Conservation (phyloP, 1,140 invertebrate species). For the Luehdorfia chinensis region DNA sequence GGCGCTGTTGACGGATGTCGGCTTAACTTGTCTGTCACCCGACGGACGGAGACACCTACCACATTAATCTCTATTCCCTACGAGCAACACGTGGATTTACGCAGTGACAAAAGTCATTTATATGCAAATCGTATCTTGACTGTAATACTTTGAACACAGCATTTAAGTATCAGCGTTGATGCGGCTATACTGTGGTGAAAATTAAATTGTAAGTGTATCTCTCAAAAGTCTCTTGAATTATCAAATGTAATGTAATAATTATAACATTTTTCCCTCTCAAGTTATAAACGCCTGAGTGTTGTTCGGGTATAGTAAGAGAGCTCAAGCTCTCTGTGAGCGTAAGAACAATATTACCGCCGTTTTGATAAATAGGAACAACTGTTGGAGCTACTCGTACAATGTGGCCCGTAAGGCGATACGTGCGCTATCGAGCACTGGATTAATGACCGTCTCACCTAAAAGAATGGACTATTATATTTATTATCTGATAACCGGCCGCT, state of each 20-base stretch:
- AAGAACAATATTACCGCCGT: conserved; percentile 69
- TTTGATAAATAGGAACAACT: conserved; percentile 72
- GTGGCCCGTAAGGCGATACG: conserved; percentile 66
- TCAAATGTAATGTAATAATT: too few relatives aligned
- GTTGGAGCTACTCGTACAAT: conserved; percentile 67
- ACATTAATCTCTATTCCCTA: conserved; percentile 68
- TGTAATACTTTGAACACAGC: conserved; percentile 44
- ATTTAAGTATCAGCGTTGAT: conserved; percentile 32
- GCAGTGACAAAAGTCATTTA: conserved; percentile 70
- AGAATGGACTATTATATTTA: conserved; percentile 75
- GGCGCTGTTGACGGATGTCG: conserved; percentile 72
- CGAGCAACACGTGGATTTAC: conserved; percentile 70
- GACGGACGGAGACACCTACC: conserved; percentile 57
- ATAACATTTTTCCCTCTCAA: too few relatives aligned
- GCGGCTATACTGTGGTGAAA: too few relatives aligned
- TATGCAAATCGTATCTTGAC: conserved; percentile 71
- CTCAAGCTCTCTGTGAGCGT: too few relatives aligned
- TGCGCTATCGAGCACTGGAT: conserved; percentile 67
- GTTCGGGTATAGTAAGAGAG: too few relatives aligned
- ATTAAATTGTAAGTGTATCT: too few relatives aligned
- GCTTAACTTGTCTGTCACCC: conserved; percentile 71
- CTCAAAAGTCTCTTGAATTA: too few relatives aligned
- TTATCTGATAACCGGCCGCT: conserved; percentile 72
- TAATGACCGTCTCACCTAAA: conserved; percentile 73
- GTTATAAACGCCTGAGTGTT: too few relatives aligned